Conservation (phyloP, 2,888 invertebrate species). For the Macrophya alboannulata region DNA sequence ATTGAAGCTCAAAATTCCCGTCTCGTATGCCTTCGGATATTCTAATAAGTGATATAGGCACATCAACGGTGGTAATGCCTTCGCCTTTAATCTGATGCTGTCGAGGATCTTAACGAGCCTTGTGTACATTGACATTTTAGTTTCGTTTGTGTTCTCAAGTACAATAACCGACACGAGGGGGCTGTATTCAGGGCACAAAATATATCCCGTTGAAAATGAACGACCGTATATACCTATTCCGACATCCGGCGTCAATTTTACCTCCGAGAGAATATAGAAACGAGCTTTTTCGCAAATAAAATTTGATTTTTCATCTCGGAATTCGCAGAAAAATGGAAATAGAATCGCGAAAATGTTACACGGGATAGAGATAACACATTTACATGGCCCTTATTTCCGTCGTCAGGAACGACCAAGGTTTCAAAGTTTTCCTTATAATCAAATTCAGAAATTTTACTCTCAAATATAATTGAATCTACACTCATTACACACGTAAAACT, state of each 20-base stretch:
- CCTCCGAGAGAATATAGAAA: not conserved
- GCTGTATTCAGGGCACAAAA: not conserved
- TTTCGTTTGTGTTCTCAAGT: constrained; percentile 39
- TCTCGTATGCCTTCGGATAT: constrained; percentile 43
- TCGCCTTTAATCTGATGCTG: constrained; percentile 7
- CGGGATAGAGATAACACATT: not conserved
- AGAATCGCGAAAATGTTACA: not conserved
- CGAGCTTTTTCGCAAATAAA: not conserved
- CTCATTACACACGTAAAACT: not conserved
- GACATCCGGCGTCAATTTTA: not conserved
- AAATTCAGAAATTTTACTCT: not conserved
- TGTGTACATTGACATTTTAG: constrained; percentile 32
- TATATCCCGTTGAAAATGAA: constrained; percentile 15
- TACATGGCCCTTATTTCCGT: not conserved
- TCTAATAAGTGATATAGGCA: constrained; percentile 41
- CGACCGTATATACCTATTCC: not conserved
- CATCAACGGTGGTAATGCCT: constrained; percentile 5
- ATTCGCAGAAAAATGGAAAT: not conserved
- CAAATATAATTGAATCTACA: not conserved
- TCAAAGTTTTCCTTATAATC: not conserved
- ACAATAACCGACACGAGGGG: not conserved
- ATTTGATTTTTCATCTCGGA: not conserved
- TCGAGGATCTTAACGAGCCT: constrained; percentile 1
- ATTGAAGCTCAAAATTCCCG: constrained; percentile 43
- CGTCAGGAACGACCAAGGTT: not conserved